phyloP scores from a whole-genome alignment of 37 sponge, comb jelly and placozoan genomes.

The Axinella damicornis region DNA sequence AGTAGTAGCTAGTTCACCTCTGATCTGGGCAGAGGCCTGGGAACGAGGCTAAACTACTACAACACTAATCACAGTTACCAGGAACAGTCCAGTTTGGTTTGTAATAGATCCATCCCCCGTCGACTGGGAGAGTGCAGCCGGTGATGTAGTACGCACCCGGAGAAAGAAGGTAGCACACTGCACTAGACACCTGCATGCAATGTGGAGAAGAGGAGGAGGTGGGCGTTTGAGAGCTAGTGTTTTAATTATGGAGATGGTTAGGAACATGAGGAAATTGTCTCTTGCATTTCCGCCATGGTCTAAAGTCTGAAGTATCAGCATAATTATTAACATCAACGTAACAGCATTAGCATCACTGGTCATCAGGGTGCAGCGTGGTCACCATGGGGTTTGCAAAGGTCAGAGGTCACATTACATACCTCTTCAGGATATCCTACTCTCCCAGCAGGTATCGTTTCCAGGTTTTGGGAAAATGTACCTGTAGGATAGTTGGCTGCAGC shows the following conservation, averaged over 20 bases:
- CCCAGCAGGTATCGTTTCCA: slow-evolving; percentile 73
- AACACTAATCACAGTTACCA: slow-evolving; percentile 1
- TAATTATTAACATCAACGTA: too few relatives aligned
- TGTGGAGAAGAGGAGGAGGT: not conserved
- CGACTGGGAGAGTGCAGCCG: slow-evolving; percentile 72
- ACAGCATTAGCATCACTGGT: too few relatives aligned
- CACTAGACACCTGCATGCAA: slow-evolving; percentile 68
- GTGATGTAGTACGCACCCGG: slow-evolving; percentile 88
- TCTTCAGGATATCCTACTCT: slow-evolving; percentile 93
- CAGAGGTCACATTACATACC: slow-evolving; percentile 33
- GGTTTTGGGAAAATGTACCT: slow-evolving; percentile 39
- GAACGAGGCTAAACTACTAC: too few relatives aligned
- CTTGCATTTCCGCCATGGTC: too few relatives aligned
- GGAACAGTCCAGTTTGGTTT: slow-evolving; percentile 30
- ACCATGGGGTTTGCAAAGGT: slow-evolving; percentile 12
- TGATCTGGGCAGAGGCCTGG: too few relatives aligned
- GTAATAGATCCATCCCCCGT: slow-evolving; percentile 72
- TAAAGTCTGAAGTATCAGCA: too few relatives aligned
- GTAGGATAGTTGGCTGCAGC: slow-evolving; percentile 64
- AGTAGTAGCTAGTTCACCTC: too few relatives aligned
- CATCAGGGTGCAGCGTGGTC: too few relatives aligned
- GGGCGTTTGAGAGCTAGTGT: too few relatives aligned
- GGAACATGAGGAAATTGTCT: too few relatives aligned
- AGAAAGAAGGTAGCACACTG: slow-evolving; percentile 88
- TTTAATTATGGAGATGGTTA: too few relatives aligned